Percentiles rank a stretch among this genome's conserved stretches.
Conservation (phyloP, 2,797 vertebrate species). For the Silurus lanzhouensis region DNA sequence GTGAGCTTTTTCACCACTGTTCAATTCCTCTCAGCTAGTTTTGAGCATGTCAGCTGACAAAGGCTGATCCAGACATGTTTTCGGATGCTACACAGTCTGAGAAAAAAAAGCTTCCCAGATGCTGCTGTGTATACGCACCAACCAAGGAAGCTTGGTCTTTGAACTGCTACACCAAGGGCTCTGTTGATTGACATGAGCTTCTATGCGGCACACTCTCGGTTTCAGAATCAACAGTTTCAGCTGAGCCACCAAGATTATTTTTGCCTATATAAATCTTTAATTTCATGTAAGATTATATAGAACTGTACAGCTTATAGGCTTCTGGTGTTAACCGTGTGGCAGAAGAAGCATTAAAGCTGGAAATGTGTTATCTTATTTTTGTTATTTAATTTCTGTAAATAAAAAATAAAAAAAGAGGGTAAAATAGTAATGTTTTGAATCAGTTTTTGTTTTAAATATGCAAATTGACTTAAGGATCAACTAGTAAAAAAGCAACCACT, state of each 20-base stretch:
- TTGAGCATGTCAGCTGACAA: background rate
- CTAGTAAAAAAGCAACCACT: background rate
- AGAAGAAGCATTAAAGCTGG: background rate
- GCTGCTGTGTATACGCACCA: background rate
- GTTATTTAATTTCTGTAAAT: too few relatives aligned
- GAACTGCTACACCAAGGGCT: conserved; percentile 3
- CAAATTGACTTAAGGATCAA: background rate
- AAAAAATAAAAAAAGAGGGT: background rate
- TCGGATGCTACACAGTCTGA: background rate
- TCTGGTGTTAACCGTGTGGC: background rate
- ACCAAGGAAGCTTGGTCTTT: background rate
- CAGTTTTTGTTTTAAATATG: background rate
- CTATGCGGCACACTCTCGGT: background rate
- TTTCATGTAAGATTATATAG: background rate
- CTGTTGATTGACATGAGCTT: conserved; percentile 14
- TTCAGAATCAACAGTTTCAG: background rate
- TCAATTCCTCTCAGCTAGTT: background rate
- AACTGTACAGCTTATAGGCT: background rate
- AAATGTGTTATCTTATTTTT: background rate
- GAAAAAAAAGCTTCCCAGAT: background rate
- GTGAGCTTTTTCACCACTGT: background rate
- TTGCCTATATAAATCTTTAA: background rate
- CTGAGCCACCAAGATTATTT: background rate
- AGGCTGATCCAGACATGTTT: background rate
- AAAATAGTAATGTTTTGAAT: background rate